A percentile compares a stretch with the other conserved stretches of the same genome.
Conservation (phyloP, 2,888 invertebrate genomes). For the Diaprepes abbreviatus region DNA sequence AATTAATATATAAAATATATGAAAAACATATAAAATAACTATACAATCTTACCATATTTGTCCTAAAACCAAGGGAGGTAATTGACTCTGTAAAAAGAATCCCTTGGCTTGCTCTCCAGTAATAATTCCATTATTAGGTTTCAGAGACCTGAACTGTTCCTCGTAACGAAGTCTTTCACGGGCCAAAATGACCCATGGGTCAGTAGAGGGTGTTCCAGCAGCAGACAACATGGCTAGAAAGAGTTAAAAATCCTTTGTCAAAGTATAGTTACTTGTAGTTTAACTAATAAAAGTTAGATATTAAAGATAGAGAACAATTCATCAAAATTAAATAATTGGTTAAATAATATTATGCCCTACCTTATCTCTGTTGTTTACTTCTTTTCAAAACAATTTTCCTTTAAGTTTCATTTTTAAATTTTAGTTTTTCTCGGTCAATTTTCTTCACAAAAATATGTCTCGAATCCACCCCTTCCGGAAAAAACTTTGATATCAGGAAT, state of each 20-base stretch:
- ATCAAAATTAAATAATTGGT: neutral
- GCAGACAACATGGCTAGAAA: slow-evolving; percentile 63
- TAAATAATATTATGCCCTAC: neutral
- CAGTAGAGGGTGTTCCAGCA: slow-evolving; percentile 69
- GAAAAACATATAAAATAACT: neutral
- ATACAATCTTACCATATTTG: slow-evolving; percentile 87
- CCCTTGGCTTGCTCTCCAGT: slow-evolving; percentile 95
- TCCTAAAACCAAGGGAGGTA: slow-evolving; percentile 90
- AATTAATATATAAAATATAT: neutral
- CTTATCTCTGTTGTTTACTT: neutral
- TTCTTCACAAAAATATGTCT: neutral
- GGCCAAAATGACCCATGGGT: slow-evolving; percentile 90
- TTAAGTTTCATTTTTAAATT: slow-evolving; percentile 5
- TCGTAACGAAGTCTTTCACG: slow-evolving; percentile 91
- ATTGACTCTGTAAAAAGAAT: slow-evolving; percentile 90
- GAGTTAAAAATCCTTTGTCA: neutral
- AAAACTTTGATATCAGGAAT: neutral
- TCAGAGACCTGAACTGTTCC: slow-evolving; percentile 90
- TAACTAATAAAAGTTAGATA: neutral
- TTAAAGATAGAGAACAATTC: neutral
- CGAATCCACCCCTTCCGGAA: slow-evolving; percentile 31
- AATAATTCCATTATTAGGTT: slow-evolving; percentile 88
- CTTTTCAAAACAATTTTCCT: neutral
- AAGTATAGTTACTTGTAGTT: neutral
- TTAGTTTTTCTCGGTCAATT: neutral